Conservation (phyloP, 2,113 vertebrate species). For the Scytalopus superciliaris region DNA sequence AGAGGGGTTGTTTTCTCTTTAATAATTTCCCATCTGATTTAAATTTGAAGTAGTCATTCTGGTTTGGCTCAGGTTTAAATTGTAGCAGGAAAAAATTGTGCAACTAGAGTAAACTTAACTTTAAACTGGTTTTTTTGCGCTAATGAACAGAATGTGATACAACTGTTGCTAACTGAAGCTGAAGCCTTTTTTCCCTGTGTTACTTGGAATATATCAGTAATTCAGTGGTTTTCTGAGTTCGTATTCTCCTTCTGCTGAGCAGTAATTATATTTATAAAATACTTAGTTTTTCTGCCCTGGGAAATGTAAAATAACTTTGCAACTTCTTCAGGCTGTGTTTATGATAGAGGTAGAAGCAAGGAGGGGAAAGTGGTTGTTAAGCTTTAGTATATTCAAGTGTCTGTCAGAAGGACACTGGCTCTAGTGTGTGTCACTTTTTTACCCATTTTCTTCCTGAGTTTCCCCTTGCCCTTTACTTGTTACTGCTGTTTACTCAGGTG, state of each 20-base stretch:
- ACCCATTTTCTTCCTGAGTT: background rate
- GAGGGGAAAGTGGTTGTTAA: background rate
- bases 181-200: constrained; percentile 21
- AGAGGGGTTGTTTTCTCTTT: background rate
- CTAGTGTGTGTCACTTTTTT: background rate
- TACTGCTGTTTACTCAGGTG: background rate
- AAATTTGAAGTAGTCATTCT: constrained; percentile 47
- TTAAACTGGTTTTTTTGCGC: background rate
- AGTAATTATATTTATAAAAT: background rate
- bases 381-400: background rate
- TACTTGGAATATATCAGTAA: constrained; percentile 15
- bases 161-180: background rate
- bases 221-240: background rate
- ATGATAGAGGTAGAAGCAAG: background rate
- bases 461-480: background rate
- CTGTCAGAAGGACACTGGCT: background rate
- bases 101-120: constrained; percentile 17
- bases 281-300: background rate
- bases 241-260: background rate
- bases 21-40: constrained; percentile 28
- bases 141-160: constrained; percentile 1
- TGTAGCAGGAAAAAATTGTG: constrained; percentile 29
- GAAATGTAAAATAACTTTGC: background rate
- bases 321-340: background rate
- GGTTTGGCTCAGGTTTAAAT: background rate